These are phyloP conservation scores for Habrosyne pyritoides DNA, from an alignment of 2,888 invertebrate genomes.

Conservation along the genomic window DNA sequence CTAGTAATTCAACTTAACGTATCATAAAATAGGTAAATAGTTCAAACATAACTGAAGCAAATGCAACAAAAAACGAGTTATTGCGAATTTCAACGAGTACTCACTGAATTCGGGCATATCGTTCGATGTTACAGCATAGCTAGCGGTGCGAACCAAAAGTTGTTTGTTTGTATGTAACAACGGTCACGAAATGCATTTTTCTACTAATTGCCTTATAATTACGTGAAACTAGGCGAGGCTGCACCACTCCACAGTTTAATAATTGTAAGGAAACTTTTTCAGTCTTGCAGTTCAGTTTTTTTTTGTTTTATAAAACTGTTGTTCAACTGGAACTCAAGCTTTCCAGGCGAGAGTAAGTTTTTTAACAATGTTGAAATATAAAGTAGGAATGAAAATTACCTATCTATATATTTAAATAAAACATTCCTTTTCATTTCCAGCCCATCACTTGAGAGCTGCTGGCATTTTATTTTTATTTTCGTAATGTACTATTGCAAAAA, in stretches of 20 bases:
- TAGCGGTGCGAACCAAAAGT: constrained; percentile 36
- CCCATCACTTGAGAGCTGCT: too few species aligned
- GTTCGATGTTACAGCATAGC: constrained; percentile 37
- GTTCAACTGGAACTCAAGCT: neutral
- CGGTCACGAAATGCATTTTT: constrained; percentile 26
- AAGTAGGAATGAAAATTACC: too few species aligned
- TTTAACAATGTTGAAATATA: too few species aligned
- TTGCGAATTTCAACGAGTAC: constrained; percentile 24
- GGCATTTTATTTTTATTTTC: too few species aligned
- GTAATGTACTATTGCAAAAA: too few species aligned
- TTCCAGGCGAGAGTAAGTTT: neutral
- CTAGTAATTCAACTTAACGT: neutral
- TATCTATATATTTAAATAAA: too few species aligned
- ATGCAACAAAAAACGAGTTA: constrained; percentile 28
- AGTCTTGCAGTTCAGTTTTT: neutral
- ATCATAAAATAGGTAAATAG: constrained; percentile 3
- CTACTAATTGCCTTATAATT: constrained; percentile 16
- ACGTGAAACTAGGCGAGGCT: constrained; percentile 14
- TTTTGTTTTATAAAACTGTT: neutral
- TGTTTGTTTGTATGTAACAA: constrained; percentile 22
- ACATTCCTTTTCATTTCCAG: too few species aligned
- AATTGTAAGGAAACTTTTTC: neutral
- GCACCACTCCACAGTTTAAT: neutral
- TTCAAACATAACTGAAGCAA: constrained; percentile 8
- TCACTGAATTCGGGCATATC: constrained; percentile 29